These are phyloP conservation scores for Atta colombica DNA, from an alignment of 1,140 invertebrate genomes.

Conservation along the genomic window DNA sequence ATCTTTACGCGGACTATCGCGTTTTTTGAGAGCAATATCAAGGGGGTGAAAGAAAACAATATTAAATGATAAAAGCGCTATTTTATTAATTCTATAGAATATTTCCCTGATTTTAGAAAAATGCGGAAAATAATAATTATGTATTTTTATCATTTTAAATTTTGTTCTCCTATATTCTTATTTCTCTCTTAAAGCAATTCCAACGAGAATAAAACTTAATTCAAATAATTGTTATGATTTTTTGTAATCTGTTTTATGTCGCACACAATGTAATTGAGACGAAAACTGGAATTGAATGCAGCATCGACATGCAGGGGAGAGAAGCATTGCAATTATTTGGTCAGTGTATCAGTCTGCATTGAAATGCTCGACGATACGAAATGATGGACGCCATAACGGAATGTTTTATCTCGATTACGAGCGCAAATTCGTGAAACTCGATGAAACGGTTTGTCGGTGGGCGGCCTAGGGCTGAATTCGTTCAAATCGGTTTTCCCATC, in stretches of 20 bases:
- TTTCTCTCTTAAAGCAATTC: background rate
- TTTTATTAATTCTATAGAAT: background rate
- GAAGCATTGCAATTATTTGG: constrained; percentile 7
- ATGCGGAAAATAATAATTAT: background rate
- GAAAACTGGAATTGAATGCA: background rate
- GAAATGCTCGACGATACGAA: constrained; percentile 22
- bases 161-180: background rate
- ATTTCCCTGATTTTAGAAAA: background rate
- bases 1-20: background rate
- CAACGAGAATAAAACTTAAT: background rate
- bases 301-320: background rate
- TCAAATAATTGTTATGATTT: background rate
- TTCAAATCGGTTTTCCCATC: constrained; percentile 34
- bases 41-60: background rate
- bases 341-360: background rate
- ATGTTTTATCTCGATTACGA: constrained; percentile 63
- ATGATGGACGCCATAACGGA: constrained; percentile 43
- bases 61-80: constrained; percentile 20
- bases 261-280: background rate
- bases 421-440: constrained; percentile 47
- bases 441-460: constrained; percentile 59
- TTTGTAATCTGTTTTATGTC: background rate
- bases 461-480: background rate
- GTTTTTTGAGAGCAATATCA: background rate
- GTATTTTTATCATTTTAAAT: background rate